phyloP scores from a whole-genome alignment of 2,888 invertebrate genomes.

The Lamellibrachia columna region DNA sequence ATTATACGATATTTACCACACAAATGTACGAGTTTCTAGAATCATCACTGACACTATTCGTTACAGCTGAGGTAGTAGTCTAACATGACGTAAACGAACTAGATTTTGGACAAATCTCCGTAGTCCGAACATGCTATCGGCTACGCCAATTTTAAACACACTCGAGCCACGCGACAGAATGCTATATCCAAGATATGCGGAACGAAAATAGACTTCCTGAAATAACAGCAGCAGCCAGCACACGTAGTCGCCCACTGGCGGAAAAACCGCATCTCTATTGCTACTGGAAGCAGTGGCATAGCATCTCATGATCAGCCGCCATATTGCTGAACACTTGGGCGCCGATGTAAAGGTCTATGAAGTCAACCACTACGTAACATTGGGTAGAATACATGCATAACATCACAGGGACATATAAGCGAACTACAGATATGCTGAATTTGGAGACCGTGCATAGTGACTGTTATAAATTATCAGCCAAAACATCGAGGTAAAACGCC shows the following conservation, averaged over 20 bases:
- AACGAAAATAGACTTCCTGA: slow-evolving; percentile 16
- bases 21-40: too few relatives aligned
- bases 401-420: background rate
- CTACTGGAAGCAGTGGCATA: background rate
- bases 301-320: slow-evolving; percentile 16
- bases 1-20: too few relatives aligned
- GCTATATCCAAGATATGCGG: slow-evolving; percentile 3
- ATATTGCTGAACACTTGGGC: background rate
- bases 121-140: background rate
- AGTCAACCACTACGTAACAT: background rate
- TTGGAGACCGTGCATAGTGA: background rate
- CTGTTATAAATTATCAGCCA: background rate
- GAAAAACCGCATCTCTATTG: slow-evolving; percentile 9
- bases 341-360: background rate
- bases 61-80: too few relatives aligned
- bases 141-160: background rate
- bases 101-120: background rate
- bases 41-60: too few relatives aligned
- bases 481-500: background rate
- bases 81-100: slow-evolving; percentile 6
- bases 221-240: slow-evolving; percentile 11
- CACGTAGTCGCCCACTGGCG: background rate
- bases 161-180: background rate
- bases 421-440: background rate
- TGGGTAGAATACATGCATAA: background rate